Evolutionary conservation across 1,140 invertebrate species (phyloP).

Genomic region (Drosophila santomea): DNA sequence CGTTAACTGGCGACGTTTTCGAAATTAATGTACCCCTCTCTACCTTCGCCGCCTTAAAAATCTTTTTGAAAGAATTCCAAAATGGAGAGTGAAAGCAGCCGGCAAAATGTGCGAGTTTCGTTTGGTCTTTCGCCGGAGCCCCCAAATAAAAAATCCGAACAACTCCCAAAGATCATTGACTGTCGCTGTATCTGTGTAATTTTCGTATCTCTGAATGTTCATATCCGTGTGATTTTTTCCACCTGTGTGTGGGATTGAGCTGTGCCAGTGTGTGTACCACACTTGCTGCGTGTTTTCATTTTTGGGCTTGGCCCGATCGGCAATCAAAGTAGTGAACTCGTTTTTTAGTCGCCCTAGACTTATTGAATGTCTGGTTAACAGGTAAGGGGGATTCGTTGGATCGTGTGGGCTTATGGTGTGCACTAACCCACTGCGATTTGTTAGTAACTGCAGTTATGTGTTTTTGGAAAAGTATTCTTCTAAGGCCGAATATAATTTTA

Average conservation of each 20-base stretch:
- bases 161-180: constrained; percentile 62
- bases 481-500: neutral
- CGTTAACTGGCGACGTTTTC: constrained; percentile 44
- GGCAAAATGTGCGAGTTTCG: constrained; percentile 67
- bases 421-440: neutral
- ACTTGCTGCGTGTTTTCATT: constrained; percentile 29
- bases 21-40: constrained; percentile 28
- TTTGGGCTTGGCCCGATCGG: constrained; percentile 47
- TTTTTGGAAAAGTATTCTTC: neutral
- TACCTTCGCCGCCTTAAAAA: constrained; percentile 6
- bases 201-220: constrained; percentile 1
- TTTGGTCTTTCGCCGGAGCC: constrained; percentile 29
- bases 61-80: constrained; percentile 62
- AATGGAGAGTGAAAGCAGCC: constrained; percentile 72
- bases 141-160: constrained; percentile 6
- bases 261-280: constrained; percentile 6
- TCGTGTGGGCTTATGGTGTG: constrained; percentile 16
- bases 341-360: constrained; percentile 26
- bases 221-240: constrained; percentile 29
- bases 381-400: constrained; percentile 10
- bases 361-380: constrained; percentile 17
- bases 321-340: constrained; percentile 40
- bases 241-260: neutral
- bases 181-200: constrained; percentile 38
- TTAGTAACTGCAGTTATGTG: neutral